Evolutionary conservation across 2,888 invertebrate genomes (phyloP).

Genomic region (Halocaridina rubra): DNA sequence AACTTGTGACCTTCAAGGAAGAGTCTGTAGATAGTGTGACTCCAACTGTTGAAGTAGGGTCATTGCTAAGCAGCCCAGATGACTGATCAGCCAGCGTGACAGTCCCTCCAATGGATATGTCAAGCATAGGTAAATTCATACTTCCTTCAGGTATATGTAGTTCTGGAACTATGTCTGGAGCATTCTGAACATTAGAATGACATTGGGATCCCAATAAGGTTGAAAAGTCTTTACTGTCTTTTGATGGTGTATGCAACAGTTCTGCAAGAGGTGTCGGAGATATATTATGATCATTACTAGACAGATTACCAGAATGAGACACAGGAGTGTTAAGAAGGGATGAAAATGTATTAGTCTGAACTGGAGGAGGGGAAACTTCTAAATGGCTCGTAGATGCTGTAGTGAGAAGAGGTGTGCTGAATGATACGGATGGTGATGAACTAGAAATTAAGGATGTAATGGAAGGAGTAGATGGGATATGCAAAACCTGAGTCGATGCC

Average conservation of each 20-base stretch:
- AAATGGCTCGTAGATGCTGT: slow-evolving; percentile 24
- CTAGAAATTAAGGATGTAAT: too few relatives aligned
- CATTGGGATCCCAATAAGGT: slow-evolving; percentile 7
- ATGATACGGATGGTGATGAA: slow-evolving; percentile 1
- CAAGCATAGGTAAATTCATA: slow-evolving; percentile 33
- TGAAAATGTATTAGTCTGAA: slow-evolving; percentile 26
- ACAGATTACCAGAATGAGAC: not conserved
- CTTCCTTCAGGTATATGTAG: slow-evolving; percentile 48
- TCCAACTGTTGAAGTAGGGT: not conserved
- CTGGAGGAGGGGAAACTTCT: slow-evolving; percentile 40
- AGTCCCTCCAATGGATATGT: slow-evolving; percentile 49
- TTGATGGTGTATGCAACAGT: slow-evolving; percentile 20
- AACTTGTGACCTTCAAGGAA: not conserved
- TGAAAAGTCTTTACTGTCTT: slow-evolving; percentile 18
- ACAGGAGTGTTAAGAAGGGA: slow-evolving; percentile 48
- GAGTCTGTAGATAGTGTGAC: not conserved
- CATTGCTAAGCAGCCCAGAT: slow-evolving; percentile 9
- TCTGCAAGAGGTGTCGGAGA: slow-evolving; percentile 12
- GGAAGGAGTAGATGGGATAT: not conserved
- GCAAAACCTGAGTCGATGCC: not conserved
- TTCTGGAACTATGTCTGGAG: slow-evolving; percentile 11
- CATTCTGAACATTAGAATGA: not conserved
- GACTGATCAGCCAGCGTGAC: slow-evolving; percentile 36
- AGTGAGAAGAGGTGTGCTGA: not conserved
- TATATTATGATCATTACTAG: not conserved